Percentiles rank a stretch among this genome's conserved stretches.
Conservation (phyloP, 2,113 vertebrate species). For the Raphicerus campestris region DNA sequence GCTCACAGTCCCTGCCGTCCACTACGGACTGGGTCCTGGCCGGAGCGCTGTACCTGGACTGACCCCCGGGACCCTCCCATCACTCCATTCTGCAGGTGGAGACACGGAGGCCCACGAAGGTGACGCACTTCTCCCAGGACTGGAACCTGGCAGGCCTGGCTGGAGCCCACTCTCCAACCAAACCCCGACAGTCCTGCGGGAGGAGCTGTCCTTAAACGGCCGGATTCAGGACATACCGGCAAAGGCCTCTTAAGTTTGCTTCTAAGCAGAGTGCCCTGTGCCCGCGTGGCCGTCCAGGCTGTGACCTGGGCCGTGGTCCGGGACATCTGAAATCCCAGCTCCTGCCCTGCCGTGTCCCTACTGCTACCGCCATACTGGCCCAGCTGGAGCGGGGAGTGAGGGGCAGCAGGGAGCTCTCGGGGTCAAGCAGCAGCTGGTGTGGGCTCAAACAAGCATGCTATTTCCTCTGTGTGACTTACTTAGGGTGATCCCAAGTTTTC, state of each 20-base stretch:
- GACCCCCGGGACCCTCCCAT: no score
- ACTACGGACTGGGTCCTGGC: no score
- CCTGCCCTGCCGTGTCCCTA: rapidly evolving
- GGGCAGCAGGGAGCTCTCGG: background rate
- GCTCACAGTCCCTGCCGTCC: background rate
- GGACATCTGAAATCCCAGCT: background rate
- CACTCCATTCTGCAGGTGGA: background rate
- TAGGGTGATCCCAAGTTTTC: background rate
- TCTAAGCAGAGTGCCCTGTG: background rate
- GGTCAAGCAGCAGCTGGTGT: background rate
- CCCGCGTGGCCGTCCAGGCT: background rate
- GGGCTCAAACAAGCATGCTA: background rate
- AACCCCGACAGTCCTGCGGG: background rate
- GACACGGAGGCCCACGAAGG: background rate
- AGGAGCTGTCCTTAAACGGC: background rate
- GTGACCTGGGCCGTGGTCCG: rapidly evolving
- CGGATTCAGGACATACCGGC: background rate
- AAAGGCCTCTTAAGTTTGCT: background rate
- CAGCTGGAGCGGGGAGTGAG: rapidly evolving
- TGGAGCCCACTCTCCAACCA: background rate
- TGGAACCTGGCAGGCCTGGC: background rate
- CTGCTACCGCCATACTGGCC: background rate
- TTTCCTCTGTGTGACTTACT: background rate
- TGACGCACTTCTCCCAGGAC: background rate
- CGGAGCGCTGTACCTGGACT: background rate